Evolutionary conservation across 2,888 invertebrate species (phyloP), one percentile per base, ranked within the genome.

Genomic region (Agonopterix arenella): DNA sequence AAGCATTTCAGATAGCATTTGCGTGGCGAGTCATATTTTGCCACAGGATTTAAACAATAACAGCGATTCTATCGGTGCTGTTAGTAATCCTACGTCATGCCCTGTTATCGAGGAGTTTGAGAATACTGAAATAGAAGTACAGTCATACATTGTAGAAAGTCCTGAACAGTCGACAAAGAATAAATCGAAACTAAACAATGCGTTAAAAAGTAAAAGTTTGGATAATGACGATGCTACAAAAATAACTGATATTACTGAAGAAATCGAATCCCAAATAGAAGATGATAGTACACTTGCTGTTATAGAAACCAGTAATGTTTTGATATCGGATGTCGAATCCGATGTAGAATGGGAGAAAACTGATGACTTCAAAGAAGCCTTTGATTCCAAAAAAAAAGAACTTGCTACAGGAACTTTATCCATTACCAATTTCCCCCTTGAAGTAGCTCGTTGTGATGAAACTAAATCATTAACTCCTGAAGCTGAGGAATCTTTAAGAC

Each of bases 301-400:
- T 51, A 77, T 84, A 49, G 89, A 90, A 50, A 83, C 79, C 53
- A 85, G 77, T 61, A 85, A 85, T 61, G 84, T 91, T 9, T 71
- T 93, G 28, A 85, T 94, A 10, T 90, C 91, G 41, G 93, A 93
- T 58, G 75, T 90, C 40, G 91, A 93, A 61, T 91, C 91, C 42
- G 93, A 93, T 57, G 74, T 90, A 41, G 91, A 93, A 61, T 91
- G 90, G 88, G 92, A 92, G 66, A 82, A 81, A 58, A 77, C 86
- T 1, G 78, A 83, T 47, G 86, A 90, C 38, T 63, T 90, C 42
- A 60, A 71, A 43, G 63, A 80, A 49, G 62, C 69, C 45, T 52
- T 62, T 9, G 46, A 51, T 16, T 44, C 54, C n/a, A 51, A 69
- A 51, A 53, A 69, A 18, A 67, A 76, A 57, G 72, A 79, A 58